phyloP scores from a whole-genome alignment of 2,113 vertebrate genomes.

The Carassius gibelio region DNA sequence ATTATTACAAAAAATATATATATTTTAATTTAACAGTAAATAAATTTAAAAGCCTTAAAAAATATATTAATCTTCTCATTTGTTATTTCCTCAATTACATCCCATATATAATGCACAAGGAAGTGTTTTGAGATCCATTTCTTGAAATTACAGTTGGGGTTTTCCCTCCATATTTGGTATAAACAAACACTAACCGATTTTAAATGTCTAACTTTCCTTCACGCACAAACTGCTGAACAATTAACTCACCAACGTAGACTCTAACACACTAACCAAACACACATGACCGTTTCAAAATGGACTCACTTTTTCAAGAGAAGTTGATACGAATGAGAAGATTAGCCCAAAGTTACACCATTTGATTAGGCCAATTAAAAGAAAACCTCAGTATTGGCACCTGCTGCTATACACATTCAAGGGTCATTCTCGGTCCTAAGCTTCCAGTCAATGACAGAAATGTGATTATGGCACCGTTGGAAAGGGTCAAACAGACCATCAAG shows the following conservation, averaged over 20 bases:
- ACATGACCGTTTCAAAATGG: background rate
- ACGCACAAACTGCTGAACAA: background rate
- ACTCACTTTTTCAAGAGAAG: background rate
- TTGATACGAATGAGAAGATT: background rate
- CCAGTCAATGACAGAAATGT: slow-evolving; percentile 19
- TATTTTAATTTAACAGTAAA: background rate
- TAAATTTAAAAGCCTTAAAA: background rate
- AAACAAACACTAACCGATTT: background rate
- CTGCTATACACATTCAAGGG: background rate
- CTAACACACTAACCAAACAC: background rate
- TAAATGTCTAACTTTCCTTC: background rate
- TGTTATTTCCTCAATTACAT: background rate
- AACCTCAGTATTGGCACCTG: background rate
- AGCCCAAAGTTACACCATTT: background rate
- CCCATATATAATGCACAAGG: background rate
- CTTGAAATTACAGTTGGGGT: background rate
- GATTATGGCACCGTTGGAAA: slow-evolving; percentile 27
- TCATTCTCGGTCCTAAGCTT: background rate
- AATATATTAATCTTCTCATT: background rate
- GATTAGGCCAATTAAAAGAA: background rate
- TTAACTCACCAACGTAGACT: background rate
- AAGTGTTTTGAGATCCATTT: background rate
- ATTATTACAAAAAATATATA: too few species aligned
- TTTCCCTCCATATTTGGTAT: background rate
- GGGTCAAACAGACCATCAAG: slow-evolving; percentile 19